A percentile compares a stretch with the other conserved stretches of the same genome.
Conservation (phyloP, 2,888 invertebrate species). For the Drosophila paucipuncta region DNA sequence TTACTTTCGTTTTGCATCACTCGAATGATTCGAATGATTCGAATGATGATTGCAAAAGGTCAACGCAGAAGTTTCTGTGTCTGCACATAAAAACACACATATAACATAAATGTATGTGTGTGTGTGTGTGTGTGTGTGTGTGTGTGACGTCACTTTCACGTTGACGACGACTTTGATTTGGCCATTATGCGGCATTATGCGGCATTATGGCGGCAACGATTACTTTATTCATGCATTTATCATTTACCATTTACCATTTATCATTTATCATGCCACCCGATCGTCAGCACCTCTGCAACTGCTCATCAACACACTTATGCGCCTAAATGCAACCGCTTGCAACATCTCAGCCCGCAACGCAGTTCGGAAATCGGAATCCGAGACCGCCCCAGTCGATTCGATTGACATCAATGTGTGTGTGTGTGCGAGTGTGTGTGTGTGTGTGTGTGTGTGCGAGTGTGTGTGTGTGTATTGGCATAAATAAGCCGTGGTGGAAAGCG, state of each 20-base stretch:
- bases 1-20: conserved; percentile 42
- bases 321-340: conserved; percentile 43
- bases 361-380: conserved; percentile 10
- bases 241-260: not conserved
- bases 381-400: conserved; percentile 34
- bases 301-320: conserved; percentile 35
- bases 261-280: conserved; percentile 8
- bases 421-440: not conserved
- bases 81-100: not conserved
- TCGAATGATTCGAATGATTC: conserved; percentile 1
- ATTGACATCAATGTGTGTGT: conserved; percentile 43
- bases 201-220: conserved; percentile 13
- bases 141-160: conserved; percentile 44
- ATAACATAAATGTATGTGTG: not conserved
- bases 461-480: conserved; percentile 37
- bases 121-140: not conserved
- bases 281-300: conserved; percentile 16
- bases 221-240: conserved; percentile 33
- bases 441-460: not conserved
- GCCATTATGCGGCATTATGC: conserved; percentile 20
- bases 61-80: conserved; percentile 46
- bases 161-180: conserved; percentile 20
- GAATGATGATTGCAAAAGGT: conserved; percentile 44
- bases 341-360: conserved; percentile 28
- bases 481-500: conserved; percentile 37